phyloP scores from a whole-genome alignment of 2,888 invertebrate genomes.

The Ochropacha duplaris region DNA sequence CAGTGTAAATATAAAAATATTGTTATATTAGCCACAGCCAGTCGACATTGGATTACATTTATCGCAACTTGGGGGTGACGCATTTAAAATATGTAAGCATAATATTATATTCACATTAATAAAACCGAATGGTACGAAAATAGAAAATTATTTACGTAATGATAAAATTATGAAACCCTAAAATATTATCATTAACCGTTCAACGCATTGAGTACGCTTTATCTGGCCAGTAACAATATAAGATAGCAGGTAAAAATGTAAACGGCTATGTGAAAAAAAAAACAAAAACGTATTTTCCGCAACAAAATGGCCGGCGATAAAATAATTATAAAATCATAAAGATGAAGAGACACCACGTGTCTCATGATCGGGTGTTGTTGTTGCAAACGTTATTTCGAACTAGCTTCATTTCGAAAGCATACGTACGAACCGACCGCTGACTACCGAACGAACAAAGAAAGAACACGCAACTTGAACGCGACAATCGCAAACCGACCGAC shows the following conservation, averaged over 20 bases:
- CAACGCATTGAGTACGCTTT: conserved; percentile 1
- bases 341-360: conserved; percentile 43
- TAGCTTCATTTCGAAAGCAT: conserved; percentile 71
- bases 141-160: neutral
- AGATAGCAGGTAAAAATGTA: conserved; percentile 5
- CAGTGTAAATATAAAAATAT: neutral
- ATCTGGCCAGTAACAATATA: conserved; percentile 4
- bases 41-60: neutral
- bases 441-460: conserved; percentile 54
- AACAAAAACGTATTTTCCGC: conserved; percentile 19
- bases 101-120: neutral
- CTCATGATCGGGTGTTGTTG: conserved; percentile 24
- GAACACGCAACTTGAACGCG: conserved; percentile 72
- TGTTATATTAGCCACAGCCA: neutral
- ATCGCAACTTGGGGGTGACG: neutral
- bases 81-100: neutral
- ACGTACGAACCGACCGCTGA: conserved; percentile 28
- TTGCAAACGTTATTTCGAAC: conserved; percentile 60
- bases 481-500: conserved; percentile 60
- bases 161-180: conserved; percentile 1
- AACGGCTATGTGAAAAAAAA: neutral
- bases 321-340: conserved; percentile 30
- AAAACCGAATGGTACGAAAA: neutral
- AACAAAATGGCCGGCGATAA: conserved; percentile 47
- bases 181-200: neutral